Conservation (phyloP, 2,888 invertebrate species). For the Agrochola circellaris region DNA sequence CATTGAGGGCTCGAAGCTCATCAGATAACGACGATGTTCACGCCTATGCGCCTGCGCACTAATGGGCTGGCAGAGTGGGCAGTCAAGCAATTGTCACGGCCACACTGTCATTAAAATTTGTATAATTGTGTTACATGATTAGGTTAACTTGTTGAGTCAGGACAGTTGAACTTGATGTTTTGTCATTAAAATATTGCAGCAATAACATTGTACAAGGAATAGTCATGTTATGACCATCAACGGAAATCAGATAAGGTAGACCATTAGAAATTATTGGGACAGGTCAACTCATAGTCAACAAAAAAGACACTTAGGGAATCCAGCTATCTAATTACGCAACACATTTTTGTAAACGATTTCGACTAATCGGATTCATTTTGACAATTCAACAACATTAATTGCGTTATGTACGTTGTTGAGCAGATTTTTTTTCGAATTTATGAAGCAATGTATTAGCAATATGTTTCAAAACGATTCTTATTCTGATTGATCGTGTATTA, state of each 20-base stretch:
- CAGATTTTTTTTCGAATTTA: no score
- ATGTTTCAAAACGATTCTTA: no score
- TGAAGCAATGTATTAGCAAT: no score
- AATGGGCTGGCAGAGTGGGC: slow-evolving; percentile 41
- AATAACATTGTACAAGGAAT: background rate
- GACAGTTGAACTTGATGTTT: slow-evolving; percentile 10
- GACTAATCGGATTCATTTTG: no score
- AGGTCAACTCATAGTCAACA: no score
- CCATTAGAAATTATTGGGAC: no score
- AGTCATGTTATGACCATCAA: background rate
- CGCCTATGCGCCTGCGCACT: slow-evolving; percentile 58
- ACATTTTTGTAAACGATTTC: no score
- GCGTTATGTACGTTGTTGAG: no score
- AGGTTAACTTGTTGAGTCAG: slow-evolving; percentile 2
- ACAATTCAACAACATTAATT: no score
- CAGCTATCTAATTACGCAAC: no score
- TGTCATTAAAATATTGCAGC: slow-evolving; percentile 1
- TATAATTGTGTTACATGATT: slow-evolving; percentile 52
- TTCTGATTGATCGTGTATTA: no score
- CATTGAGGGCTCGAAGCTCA: slow-evolving; percentile 40
- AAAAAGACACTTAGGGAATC: no score
- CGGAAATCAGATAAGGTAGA: background rate
- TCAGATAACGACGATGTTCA: slow-evolving; percentile 65
- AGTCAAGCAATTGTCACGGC: slow-evolving; percentile 54
- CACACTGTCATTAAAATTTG: slow-evolving; percentile 56